phyloP scores from a whole-genome alignment of 2,797 vertebrate species.

The Diglossa cyanea region DNA sequence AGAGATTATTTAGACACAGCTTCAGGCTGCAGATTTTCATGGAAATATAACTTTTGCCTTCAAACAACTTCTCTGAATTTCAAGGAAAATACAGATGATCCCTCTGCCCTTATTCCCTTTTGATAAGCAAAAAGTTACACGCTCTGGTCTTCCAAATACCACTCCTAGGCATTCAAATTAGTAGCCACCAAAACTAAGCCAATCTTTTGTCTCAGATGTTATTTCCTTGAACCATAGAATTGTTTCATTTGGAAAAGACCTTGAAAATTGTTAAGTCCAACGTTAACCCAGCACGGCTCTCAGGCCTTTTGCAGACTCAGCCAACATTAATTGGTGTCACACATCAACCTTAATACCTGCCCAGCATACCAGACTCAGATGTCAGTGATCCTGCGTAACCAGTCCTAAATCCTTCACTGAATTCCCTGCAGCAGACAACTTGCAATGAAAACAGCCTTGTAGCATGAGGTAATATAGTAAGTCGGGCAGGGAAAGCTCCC shows the following conservation, averaged over 20 bases:
- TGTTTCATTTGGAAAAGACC: not conserved
- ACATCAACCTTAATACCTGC: not conserved
- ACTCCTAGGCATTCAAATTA: not conserved
- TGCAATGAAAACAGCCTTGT: not conserved
- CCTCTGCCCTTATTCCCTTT: not conserved
- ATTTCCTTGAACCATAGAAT: not conserved
- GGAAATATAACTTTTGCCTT: not conserved
- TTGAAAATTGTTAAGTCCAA: not conserved
- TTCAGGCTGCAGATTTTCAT: not conserved
- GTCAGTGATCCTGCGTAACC: not conserved
- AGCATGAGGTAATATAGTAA: not conserved
- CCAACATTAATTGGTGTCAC: not conserved
- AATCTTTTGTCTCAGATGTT: not conserved
- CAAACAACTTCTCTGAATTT: not conserved
- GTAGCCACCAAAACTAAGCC: not conserved
- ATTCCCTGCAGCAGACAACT: not conserved
- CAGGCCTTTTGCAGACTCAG: not conserved
- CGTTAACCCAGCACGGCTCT: not conserved
- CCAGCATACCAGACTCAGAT: not conserved
- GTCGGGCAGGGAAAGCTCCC: not conserved
- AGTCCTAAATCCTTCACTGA: not conserved
- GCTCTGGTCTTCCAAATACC: not conserved
- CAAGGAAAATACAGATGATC: not conserved
- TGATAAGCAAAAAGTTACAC: not conserved
- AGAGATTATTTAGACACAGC: not conserved